Conservation (phyloP, 2,113 vertebrate genomes). For the Glaucidium brasilianum region DNA sequence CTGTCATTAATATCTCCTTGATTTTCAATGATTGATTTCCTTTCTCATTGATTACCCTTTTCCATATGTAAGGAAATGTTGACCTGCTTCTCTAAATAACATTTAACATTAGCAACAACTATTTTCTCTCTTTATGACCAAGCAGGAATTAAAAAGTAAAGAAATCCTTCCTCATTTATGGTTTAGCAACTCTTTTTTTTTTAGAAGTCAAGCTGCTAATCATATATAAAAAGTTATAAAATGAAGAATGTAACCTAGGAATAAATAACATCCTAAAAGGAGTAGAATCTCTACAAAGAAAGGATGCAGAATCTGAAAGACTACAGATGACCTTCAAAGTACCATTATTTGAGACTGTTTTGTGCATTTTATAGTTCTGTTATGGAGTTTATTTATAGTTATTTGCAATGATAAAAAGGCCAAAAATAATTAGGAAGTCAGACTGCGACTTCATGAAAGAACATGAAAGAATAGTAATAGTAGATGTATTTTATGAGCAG, state of each 20-base stretch:
- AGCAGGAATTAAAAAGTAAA: not conserved
- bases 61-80: not conserved
- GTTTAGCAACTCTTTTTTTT: not conserved
- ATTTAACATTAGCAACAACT: not conserved
- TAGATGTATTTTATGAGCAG: not conserved
- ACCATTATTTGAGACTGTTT: not conserved
- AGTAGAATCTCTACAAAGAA: not conserved
- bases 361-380: not conserved
- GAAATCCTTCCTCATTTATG: not conserved
- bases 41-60: not conserved
- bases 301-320: not conserved
- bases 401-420: not conserved
- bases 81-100: not conserved
- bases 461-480: not conserved
- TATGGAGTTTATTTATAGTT: not conserved
- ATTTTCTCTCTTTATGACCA: not conserved
- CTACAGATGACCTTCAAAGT: not conserved
- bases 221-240: not conserved
- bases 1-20: not conserved
- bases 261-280: not conserved
- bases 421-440: not conserved
- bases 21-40: not conserved
- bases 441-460: not conserved
- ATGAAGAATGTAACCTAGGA: not conserved
- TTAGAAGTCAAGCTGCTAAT: not conserved